Conservation (phyloP, 2,888 invertebrate genomes). For the Amphipoea lucens region DNA sequence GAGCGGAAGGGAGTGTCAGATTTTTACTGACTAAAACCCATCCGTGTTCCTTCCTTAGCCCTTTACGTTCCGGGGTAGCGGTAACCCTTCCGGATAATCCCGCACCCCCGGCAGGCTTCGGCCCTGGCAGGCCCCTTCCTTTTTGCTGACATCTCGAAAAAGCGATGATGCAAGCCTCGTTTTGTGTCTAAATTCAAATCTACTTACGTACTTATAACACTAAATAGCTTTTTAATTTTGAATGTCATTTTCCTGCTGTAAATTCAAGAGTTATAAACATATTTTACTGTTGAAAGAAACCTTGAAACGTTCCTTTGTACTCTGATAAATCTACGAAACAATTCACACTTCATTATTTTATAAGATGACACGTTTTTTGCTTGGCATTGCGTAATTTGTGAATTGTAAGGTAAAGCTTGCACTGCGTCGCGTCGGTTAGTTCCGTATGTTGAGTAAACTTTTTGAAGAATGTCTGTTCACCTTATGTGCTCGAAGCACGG, state of each 20-base stretch:
- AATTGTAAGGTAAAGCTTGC: conserved; percentile 7
- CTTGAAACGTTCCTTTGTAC: conserved; percentile 23
- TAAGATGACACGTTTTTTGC: conserved; percentile 38
- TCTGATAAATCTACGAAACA: conserved; percentile 31
- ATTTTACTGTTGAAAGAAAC: conserved; percentile 10
- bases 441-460: conserved; percentile 23
- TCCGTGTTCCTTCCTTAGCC: no score
- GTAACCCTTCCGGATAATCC: no score
- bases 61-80: no score
- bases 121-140: no score
- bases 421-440: neutral
- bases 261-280: conserved; percentile 3
- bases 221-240: no score
- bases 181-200: no score
- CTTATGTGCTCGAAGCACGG: neutral
- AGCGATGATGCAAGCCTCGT: neutral
- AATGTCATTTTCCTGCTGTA: conserved; percentile 10
- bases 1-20: no score
- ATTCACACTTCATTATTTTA: conserved; percentile 18
- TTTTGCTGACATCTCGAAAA: no score
- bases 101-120: no score
- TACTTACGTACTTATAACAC: no score
- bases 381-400: conserved; percentile 20
- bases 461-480: neutral
- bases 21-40: no score